phyloP scores from a whole-genome alignment of 2,797 vertebrate species.

The Coccyzus lansbergi region DNA sequence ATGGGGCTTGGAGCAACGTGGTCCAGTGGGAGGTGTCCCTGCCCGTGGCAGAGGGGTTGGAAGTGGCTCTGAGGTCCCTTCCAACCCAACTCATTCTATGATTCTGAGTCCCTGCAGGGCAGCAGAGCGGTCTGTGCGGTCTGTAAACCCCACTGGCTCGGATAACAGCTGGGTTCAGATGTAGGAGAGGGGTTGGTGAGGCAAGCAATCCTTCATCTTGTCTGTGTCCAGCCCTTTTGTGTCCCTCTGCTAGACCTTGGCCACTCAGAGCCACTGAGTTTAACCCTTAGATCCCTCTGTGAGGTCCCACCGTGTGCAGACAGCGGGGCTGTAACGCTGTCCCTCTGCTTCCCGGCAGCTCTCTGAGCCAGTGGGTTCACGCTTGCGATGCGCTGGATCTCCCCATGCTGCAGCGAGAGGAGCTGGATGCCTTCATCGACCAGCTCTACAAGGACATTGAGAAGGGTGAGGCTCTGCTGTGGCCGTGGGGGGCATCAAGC shows the following conservation, averaged over 20 bases:
- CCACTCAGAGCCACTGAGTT: not conserved
- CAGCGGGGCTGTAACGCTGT: not conserved
- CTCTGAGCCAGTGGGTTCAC: constrained; percentile 96
- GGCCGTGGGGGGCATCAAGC: rapidly evolving
- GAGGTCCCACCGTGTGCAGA: rapidly evolving
- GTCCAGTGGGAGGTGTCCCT: too few relatives aligned
- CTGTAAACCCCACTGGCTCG: not conserved
- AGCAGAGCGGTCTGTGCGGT: not conserved
- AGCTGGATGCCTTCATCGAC: constrained; percentile 94
- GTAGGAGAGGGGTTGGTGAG: not conserved
- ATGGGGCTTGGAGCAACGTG: too few relatives aligned
- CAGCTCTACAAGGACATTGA: constrained; percentile 99
- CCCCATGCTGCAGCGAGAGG: constrained; percentile 88
- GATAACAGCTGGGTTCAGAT: not conserved
- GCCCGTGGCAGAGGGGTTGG: too few relatives aligned
- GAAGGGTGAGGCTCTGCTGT: constrained; percentile 82
- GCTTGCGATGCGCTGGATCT: constrained; percentile 92
- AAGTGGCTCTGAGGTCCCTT: too few relatives aligned
- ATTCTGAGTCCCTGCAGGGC: not conserved
- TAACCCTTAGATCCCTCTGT: not conserved
- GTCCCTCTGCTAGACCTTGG: not conserved
- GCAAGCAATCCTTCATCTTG: not conserved
- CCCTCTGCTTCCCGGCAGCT: constrained; percentile 74
- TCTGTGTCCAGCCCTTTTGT: rapidly evolving
- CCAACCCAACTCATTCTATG: too few relatives aligned